Evolutionary conservation across 2,113 vertebrate genomes (phyloP), one percentile per base, ranked within the genome.

Genomic region (Piaya cayana): DNA sequence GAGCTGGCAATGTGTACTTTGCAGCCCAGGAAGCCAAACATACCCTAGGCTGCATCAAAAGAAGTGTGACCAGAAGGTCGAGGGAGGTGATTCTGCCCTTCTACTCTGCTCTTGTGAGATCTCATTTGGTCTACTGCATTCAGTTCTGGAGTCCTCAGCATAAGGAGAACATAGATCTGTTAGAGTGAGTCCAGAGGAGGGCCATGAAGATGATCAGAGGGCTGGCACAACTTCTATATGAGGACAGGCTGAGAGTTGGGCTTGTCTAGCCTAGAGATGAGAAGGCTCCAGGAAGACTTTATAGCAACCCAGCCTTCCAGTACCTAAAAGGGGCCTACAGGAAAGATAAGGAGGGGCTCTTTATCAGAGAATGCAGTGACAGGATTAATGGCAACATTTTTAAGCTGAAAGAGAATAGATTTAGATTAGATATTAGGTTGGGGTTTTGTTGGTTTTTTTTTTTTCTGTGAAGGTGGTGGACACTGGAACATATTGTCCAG

Each of bases 41-140:
- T n/a, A n/a, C n/a, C n/a, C n/a, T n/a, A n/a, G n/a, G n/a, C n/a
- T n/a, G 26, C 17, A 74, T 7, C 26, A 60, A 67, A 80, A 74
- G 32, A 16, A 58, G 9, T 0, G 0, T 15, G 26, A 15, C 7
- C 8, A 68, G 30, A 49, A 63, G 34, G 36, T 29, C 1, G 0
- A 50, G 37, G 19, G 52, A 64, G 10, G 11, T 8, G 18, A 53
- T 53, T 71, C 29, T 65, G 1, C 15, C 25, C 6, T n/a, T n/a
- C n/a, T n/a, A n/a, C 26, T 22, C 15, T 76, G 1, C 26, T 22
- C 15, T 76, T 0, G 4, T 50, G 27, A 82, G 14, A 65, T 11
- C 12, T 9, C 11, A 34, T 8, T 3, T 15, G 9, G 8, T 39
- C 14, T 43, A 18, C 14, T 7, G 20, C 2, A 3, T 70, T 2